Base-by-base conservation (phyloP, 2,888 invertebrate species). In the Sinhomidia bicolor region DNA sequence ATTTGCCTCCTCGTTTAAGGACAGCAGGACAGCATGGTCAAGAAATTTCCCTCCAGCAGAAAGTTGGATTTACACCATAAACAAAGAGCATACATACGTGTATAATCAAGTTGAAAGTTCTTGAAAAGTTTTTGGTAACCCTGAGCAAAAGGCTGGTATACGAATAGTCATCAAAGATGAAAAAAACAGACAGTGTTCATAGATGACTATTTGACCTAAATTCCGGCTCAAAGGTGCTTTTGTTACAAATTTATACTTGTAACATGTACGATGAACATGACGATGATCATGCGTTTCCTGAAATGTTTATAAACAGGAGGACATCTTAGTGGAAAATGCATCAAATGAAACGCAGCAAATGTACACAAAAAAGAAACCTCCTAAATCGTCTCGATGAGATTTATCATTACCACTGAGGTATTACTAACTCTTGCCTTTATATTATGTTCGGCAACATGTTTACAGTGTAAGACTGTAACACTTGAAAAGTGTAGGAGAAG, bases 121-220 rank as follows among this genome's bases (percentile, higher is more conserved):
- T 17, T 68, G 20, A 68, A 68, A 41, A 41, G 17, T 41, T 14
- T 62, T 0, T 29, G 32, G 36, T 47, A 32, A 14, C 60, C 60
- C 60, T 62, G 60, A 62, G 12, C 9, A n/a, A 14, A 41, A 74
- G 0, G 54, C 23, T 23, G 71, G 41, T 84, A 10, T 41, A 85
- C 26, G 29, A 41, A 83, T 51, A 32, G 36, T 68, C 68, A 79
- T 54, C 79, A 80, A 85, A 47, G 81, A 81, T 47, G 29, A 47
- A 57, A 51, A 29, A 65, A 47, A 60, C n/a, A 26, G 81, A 32
- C 26, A 29, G 23, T 26, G 57, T 41, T 14, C 65, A 81, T 20
- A 36, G 47, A n/a, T n/a, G 65, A 80, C 41, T 36, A 60, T 47
- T 23, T 81, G 81, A 81, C 81, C 81, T 65, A 81, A 81, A 81